Evolutionary conservation across 2,113 vertebrate species (phyloP).

Genomic region (Caloenas nicobarica): DNA sequence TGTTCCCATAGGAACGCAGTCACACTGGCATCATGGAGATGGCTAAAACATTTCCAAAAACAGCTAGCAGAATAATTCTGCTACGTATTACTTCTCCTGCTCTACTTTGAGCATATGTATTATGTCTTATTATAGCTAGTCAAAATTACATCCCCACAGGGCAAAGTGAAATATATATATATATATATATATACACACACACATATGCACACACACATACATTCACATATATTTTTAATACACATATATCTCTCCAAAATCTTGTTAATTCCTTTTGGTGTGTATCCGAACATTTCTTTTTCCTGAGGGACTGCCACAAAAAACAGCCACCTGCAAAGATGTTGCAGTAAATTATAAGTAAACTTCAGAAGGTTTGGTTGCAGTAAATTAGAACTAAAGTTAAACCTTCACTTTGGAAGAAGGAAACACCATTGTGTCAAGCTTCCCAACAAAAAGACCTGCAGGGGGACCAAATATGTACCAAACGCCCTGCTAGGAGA

Average conservation of each 20-base stretch:
- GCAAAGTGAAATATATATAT: background rate
- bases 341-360: background rate
- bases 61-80: conserved; percentile 24
- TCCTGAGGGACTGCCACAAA: background rate
- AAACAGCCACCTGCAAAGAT: background rate
- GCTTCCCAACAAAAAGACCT: background rate
- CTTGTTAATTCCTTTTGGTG: background rate
- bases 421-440: background rate
- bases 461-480: background rate
- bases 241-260: background rate
- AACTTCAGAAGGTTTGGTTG: background rate
- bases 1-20: conserved; percentile 59
- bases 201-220: fast-evolving
- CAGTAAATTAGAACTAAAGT: background rate
- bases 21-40: background rate
- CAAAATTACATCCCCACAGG: background rate
- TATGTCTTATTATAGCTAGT: background rate
- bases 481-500: background rate
- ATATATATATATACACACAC: fast-evolving
- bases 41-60: conserved; percentile 10
- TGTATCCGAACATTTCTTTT: background rate
- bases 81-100: background rate
- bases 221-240: background rate
- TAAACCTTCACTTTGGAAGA: background rate
- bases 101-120: background rate